Percentiles rank a stretch among this genome's conserved stretches.
Conservation (phyloP, 2,113 vertebrate species). For the Notiomystis cincta region DNA sequence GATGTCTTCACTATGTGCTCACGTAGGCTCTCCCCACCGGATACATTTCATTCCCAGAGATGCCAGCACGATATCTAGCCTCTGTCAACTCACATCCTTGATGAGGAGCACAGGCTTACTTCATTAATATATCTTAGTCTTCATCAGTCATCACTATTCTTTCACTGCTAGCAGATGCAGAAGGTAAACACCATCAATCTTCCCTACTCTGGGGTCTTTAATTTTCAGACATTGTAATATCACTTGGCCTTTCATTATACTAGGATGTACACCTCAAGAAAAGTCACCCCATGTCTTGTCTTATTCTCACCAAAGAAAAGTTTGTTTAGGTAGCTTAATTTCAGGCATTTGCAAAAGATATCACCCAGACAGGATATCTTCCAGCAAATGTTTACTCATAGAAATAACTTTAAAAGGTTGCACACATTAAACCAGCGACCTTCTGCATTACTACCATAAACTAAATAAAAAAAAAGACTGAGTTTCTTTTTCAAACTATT, state of each 20-base stretch:
- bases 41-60: not conserved
- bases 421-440: not conserved
- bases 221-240: not conserved
- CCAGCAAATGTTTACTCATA: constrained; percentile 31
- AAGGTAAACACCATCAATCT: not conserved
- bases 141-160: not conserved
- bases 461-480: not conserved
- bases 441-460: not conserved
- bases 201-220: not conserved
- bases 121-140: not conserved
- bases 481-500: not conserved
- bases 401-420: constrained; percentile 38
- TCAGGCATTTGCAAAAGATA: constrained; percentile 8
- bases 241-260: not conserved
- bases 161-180: not conserved
- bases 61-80: not conserved
- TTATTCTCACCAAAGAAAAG: not conserved
- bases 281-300: not conserved
- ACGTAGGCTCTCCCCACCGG: not conserved
- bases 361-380: not conserved
- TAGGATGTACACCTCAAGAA: not conserved
- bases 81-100: not conserved
- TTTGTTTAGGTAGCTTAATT: not conserved
- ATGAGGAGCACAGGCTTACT: not conserved
- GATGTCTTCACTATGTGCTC: not conserved